phyloP scores from a whole-genome alignment of 2,888 invertebrate genomes.

The Pandemis corylana region DNA sequence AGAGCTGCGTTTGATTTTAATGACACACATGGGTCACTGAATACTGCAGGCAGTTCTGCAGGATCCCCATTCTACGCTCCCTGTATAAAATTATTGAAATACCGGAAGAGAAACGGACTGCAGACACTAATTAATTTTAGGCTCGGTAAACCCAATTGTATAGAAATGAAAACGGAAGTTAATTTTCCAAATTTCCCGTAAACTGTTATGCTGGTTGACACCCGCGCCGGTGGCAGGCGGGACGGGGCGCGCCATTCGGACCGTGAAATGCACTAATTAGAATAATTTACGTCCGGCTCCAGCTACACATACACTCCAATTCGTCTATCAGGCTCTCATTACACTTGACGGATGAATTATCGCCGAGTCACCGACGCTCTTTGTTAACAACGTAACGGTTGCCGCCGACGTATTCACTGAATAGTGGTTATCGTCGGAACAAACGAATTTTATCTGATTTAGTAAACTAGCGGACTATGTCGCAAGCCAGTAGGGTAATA shows the following conservation, averaged over 20 bases:
- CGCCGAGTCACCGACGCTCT: constrained; percentile 50
- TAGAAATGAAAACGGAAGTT: constrained; percentile 19
- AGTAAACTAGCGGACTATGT: constrained; percentile 57
- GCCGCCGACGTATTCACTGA: constrained; percentile 54
- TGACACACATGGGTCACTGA: too few relatives aligned
- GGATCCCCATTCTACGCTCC: not conserved
- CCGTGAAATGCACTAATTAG: constrained; percentile 58
- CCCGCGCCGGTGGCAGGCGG: constrained; percentile 13
- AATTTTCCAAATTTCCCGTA: constrained; percentile 22
- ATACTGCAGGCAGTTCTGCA: too few relatives aligned
- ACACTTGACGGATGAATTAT: constrained; percentile 52
- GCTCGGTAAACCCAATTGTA: constrained; percentile 5
- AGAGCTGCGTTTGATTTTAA: too few relatives aligned
- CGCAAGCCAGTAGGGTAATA: constrained; percentile 47
- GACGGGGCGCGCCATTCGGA: constrained; percentile 21
- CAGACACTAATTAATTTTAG: constrained; percentile 3
- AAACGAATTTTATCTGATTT: constrained; percentile 65
- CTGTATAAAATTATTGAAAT: not conserved
- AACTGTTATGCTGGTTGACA: constrained; percentile 7
- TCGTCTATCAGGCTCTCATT: constrained; percentile 52
- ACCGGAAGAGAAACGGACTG: constrained; percentile 9
- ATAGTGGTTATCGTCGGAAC: constrained; percentile 61
- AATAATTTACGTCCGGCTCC: constrained; percentile 65
- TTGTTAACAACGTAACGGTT: constrained; percentile 51
- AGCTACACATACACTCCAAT: constrained; percentile 48